Evolutionary conservation across 2,888 invertebrate genomes (phyloP), one percentile per base, ranked within the genome.

Genomic region (Cataglyphis livida): DNA sequence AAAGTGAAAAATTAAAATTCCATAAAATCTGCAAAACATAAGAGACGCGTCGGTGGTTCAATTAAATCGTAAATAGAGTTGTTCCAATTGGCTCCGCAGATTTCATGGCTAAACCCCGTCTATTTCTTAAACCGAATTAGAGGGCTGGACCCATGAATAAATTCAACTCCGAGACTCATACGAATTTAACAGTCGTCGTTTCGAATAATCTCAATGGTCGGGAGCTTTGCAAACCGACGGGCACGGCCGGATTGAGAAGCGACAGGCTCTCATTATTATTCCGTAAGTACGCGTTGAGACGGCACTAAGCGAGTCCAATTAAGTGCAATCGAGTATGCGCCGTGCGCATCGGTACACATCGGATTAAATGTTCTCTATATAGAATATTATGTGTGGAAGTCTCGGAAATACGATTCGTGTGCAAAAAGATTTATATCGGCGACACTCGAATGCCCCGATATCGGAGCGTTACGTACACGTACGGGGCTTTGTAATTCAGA

Each of bases 281-380:
- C 90, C 76, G 85, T 84, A 75, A 81, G 87, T 82, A 87, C 85
- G 79, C 84, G 84, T 87, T 82, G 82, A 86, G 83, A 84, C 84
- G 88, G 85, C 86, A 90, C 88, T 91, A 89, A 92, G 90, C 89
- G 90, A 87, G 85, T 91, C 92, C 92, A 93, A 93, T 93, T 92
- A 92, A 93, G 91, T 91, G 91, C 90, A 92, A 93, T 93, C 93
- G 91, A 92, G 92, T 92, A 91, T 91, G 90, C 90, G 89, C 84
- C 86, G 83, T 86, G 87, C 90, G 87, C 86, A 84, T 84, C 73
- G 87, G 88, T 85, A 84, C 76, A 88, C 91, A 85, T 87, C 86
- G 91, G 90, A 92, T 91, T 92, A 91, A 87, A 88, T 87, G 87
- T 85, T 90, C 85, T 82, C 84, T 28, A 28, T 28, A 32, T 79